Evolutionary conservation across 2,888 invertebrate genomes (phyloP).

Genomic region (Cylloceria caligata): DNA sequence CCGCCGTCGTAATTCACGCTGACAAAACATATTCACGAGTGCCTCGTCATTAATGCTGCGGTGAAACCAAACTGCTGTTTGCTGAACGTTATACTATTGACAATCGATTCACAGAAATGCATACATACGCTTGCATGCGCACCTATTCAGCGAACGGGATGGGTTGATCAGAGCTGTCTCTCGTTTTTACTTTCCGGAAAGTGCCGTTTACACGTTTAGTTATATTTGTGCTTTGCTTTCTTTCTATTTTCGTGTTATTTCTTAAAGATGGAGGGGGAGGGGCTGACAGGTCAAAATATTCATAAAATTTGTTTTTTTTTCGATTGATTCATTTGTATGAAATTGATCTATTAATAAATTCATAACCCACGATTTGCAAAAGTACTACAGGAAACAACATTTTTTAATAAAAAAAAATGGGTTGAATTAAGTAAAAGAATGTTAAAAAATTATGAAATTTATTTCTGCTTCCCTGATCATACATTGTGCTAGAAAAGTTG

Average conservation of each 20-base stretch:
- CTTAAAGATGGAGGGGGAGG: not conserved
- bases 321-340: too few relatives aligned
- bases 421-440: too few relatives aligned
- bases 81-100: not conserved
- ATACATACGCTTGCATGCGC: not conserved
- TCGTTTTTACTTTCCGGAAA: constrained; percentile 7
- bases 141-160: not conserved
- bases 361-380: too few relatives aligned
- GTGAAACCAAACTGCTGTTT: not conserved
- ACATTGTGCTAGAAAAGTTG: too few relatives aligned
- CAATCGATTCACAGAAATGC: not conserved
- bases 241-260: not conserved
- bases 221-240: not conserved
- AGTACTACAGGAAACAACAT: too few relatives aligned
- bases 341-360: too few relatives aligned
- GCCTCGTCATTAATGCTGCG: not conserved
- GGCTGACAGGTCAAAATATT: too few relatives aligned
- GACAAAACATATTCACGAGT: not conserved
- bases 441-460: too few relatives aligned
- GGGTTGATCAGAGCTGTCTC: not conserved
- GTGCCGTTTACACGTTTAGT: not conserved
- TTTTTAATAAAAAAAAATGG: too few relatives aligned
- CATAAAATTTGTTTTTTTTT: too few relatives aligned
- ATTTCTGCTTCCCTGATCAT: too few relatives aligned
- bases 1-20: not conserved